Percentiles rank a stretch among this genome's conserved stretches.
Conservation (phyloP, 2,888 invertebrate species). For the Heteromyza rotundicornis region DNA sequence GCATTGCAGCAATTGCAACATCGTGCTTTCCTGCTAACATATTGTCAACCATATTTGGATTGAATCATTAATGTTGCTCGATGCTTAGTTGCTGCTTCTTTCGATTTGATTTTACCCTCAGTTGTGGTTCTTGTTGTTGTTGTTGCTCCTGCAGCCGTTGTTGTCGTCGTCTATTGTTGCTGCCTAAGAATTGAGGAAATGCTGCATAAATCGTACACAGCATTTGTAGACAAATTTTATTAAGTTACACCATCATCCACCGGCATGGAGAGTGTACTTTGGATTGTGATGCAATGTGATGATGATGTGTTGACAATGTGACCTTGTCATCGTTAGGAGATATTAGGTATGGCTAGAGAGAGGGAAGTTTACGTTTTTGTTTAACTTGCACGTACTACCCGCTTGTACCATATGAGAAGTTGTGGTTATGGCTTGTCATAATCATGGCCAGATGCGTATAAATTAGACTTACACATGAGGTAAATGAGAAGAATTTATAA, state of each 20-base stretch:
- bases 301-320: constrained; percentile 50
- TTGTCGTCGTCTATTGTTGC: neutral
- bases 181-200: constrained; percentile 23
- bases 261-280: no score
- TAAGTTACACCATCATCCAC: constrained; percentile 38
- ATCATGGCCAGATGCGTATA: no score
- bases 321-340: constrained; percentile 40
- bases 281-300: no score
- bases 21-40: constrained; percentile 50
- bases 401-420: no score
- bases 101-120: neutral
- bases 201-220: constrained; percentile 12
- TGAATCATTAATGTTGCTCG: constrained; percentile 46
- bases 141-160: no score
- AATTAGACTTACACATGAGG: no score
- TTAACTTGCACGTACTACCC: no score
- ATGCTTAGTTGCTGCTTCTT: neutral
- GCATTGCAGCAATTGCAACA: constrained; percentile 44
- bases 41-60: constrained; percentile 53
- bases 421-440: no score
- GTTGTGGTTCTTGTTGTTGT: constrained; percentile 13
- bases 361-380: no score
- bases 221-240: constrained; percentile 46
- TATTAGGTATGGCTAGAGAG: no score
- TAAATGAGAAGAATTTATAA: no score